Evolutionary conservation across 2,113 vertebrate genomes (phyloP).

Genomic region (Scopus umbretta): DNA sequence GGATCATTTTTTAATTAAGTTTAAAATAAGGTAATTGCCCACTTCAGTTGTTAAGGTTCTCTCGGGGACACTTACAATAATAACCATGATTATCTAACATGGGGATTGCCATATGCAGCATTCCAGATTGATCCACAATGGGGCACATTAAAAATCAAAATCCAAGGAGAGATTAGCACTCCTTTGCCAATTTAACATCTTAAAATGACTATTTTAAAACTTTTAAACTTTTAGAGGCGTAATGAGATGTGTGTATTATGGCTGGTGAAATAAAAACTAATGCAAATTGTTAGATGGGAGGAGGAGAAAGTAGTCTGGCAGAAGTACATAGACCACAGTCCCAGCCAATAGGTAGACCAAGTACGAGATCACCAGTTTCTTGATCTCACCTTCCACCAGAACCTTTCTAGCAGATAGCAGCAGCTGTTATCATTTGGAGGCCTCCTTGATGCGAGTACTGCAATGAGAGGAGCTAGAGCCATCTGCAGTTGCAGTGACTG

Average conservation of each 20-base stretch:
- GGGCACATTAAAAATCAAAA: slow-evolving; percentile 20
- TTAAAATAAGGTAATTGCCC: slow-evolving; percentile 60
- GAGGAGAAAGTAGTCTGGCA: not conserved
- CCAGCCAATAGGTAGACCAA: not conserved
- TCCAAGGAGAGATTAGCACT: not conserved
- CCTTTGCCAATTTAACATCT: not conserved
- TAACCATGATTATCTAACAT: slow-evolving; percentile 15
- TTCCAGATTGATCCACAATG: slow-evolving; percentile 17
- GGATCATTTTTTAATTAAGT: slow-evolving; percentile 57
- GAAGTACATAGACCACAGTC: not conserved
- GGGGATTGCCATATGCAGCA: not conserved
- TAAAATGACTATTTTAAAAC: not conserved
- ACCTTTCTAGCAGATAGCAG: too few species aligned
- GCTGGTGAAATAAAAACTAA: not conserved
- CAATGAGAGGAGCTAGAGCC: not conserved
- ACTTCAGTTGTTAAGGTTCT: slow-evolving; percentile 43
- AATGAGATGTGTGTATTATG: not conserved
- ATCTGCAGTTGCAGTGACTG: not conserved
- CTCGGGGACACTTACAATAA: slow-evolving; percentile 30
- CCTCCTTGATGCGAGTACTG: not conserved
- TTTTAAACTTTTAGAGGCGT: not conserved
- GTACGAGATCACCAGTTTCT: not conserved
- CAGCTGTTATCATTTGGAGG: not conserved
- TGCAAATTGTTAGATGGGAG: too few species aligned
- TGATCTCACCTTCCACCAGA: not conserved